phyloP scores from a whole-genome alignment of 2,113 vertebrate genomes.

The Bubo blakistoni region DNA sequence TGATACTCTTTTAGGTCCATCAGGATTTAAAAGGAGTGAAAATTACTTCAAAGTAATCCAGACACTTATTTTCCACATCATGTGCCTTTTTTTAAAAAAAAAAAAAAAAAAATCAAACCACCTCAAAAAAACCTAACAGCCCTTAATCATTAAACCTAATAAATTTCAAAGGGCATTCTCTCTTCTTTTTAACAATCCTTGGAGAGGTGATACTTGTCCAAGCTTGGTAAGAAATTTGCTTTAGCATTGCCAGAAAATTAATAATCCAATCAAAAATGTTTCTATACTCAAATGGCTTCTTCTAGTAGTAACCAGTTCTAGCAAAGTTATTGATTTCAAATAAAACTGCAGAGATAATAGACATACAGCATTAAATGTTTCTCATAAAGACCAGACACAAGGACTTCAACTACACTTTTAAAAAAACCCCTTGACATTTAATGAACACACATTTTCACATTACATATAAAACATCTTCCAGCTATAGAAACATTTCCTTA shows the following conservation, averaged over 20 bases:
- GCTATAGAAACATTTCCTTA: not conserved
- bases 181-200: not conserved
- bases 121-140: not conserved
- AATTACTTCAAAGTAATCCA: not conserved
- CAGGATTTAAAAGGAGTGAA: not conserved
- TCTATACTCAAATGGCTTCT: constrained; percentile 49
- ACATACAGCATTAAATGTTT: not conserved
- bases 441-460: not conserved
- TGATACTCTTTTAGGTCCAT: not conserved
- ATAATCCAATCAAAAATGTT: not conserved
- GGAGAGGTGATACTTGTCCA: not conserved
- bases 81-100: not conserved
- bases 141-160: not conserved
- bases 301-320: constrained; percentile 7
- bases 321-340: not conserved
- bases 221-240: not conserved
- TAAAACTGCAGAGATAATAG: not conserved
- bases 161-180: not conserved
- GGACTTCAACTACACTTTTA: not conserved
- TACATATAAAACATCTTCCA: not conserved
- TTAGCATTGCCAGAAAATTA: constrained; percentile 28
- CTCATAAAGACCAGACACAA: not conserved
- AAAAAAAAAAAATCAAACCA: not conserved
- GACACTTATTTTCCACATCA: not conserved
- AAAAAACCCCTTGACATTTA: not conserved